Evolutionary conservation across 2,113 vertebrate genomes (phyloP).

Genomic region (Eidolon helvum): DNA sequence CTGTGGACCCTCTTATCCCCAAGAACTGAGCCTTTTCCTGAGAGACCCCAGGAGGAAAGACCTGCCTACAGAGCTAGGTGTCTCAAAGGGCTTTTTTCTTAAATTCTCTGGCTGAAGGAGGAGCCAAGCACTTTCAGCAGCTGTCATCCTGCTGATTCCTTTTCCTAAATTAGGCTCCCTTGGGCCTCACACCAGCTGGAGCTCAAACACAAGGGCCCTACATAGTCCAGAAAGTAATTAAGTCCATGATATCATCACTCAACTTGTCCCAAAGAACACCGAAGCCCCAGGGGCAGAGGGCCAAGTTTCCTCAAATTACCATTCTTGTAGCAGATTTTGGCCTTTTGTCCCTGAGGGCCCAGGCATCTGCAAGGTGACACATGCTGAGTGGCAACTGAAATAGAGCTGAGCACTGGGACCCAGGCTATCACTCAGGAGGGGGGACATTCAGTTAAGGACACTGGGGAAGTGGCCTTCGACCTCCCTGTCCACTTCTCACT

Average conservation of each 20-base stretch:
- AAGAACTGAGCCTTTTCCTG: background rate
- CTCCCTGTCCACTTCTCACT: background rate
- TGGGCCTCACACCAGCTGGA: background rate
- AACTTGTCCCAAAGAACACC: background rate
- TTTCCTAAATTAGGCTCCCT: slow-evolving; percentile 42
- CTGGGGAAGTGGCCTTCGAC: background rate
- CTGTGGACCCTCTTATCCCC: background rate
- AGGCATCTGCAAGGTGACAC: background rate
- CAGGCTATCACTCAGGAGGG: background rate
- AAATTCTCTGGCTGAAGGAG: background rate
- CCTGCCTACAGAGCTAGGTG: background rate
- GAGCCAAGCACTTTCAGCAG: background rate
- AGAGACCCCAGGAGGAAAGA: background rate
- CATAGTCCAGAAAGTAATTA: background rate
- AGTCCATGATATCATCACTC: background rate
- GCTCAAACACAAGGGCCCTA: background rate
- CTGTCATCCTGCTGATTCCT: background rate
- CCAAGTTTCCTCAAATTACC: slow-evolving; percentile 44
- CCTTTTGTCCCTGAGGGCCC: background rate
- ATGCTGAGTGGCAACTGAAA: background rate
- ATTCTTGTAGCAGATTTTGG: slow-evolving; percentile 43
- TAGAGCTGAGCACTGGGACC: slow-evolving; percentile 8
- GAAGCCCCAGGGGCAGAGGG: background rate
- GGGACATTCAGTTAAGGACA: slow-evolving; percentile 16
- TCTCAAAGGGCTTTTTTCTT: background rate